Base-by-base conservation (phyloP, 2,113 vertebrate species). In the Laticauda laticaudata region DNA sequence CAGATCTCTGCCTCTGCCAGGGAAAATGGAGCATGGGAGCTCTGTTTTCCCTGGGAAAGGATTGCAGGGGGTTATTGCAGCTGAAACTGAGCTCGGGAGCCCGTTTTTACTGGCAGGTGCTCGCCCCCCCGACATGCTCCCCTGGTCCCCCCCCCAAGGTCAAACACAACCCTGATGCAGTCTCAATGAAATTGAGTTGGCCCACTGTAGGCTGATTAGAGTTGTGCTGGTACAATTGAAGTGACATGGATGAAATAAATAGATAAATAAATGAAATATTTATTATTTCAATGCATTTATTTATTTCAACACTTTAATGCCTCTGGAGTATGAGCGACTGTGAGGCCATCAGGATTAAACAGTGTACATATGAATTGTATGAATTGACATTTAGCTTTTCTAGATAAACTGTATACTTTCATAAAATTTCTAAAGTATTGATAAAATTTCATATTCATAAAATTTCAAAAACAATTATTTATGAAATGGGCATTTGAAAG, bases 51-150 rank as follows among this genome's bases (percentile, higher is more conserved):
- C 11, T 53, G 51, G 51, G 0, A 53, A 11, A 12, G 51, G 11
- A 11, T 11, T 53, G 56, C 57, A 59, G 57, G 57, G 24, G 23
- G 23, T 23, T 3, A 1, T 59, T 1, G 7, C 7, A 59, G 8
- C 23, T 0, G 23, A 59, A 59, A 59, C 3, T 8, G 23, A 24
- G 23, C 23, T 59, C 1, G 1, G 23, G 23, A 59, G 57, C 57
- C 23, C 3, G 0, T 59, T 59, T 59, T 59, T 23, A 59, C 2
- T 59, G 57, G 57, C 57, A 59, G 57, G 57, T 59, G 8, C 8
- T 2, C 1, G 5, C 1, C 0, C 48, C 48, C 48, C 48, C 48
- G 1, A 48, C 48, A 8, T 14, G 12, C 12, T 2, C 54, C 18
- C 55, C 55, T 21, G 55, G 55, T 5, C 5, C 6, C 48, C 48